Base-by-base conservation (phyloP, 2,888 invertebrate genomes). In the Eumacrocentrus americanus region DNA sequence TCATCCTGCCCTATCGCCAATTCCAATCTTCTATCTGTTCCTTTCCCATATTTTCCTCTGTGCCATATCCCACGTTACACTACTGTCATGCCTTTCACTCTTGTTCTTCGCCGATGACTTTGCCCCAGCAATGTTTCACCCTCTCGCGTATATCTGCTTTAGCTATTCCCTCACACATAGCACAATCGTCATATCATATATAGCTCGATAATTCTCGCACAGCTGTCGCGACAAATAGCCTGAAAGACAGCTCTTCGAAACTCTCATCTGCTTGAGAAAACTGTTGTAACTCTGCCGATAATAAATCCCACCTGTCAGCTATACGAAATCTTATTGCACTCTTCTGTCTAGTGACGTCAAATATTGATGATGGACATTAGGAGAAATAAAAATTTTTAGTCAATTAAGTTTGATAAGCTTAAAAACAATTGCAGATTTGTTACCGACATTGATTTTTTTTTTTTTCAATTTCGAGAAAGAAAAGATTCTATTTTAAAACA, bases 221-320 rank as follows among this genome's bases (percentile, higher is more conserved):
- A n/a, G n/a, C n/a, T n/a, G n/a, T n/a, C n/a, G n/a, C n/a, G n/a
- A n/a, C n/a, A n/a, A n/a, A n/a, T n/a, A n/a, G n/a, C n/a, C 20
- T 35, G 34, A 47, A 29, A 29, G 22, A 35, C 29, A n/a, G 14
- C 55, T 55, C n/a, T 44, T 51, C 42, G 46, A 51, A 52, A n/a
- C n/a, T n/a, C 58, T 58, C 58, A 25, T 58, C 53, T 59, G 35
- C 50, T 50, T 9, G 48, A 48, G 20, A 46, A 37, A 40, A 42
- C 22, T 35, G 29, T 50, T 34, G 35, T 58, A 40, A 40, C 38
- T 25, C 61, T 67, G 62, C 61, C 68, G 71, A 73, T 72, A 74
- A 77, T 76, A 77, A 74, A 78, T 74, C 67, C 73, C 74, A 74
- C 71, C 73, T 72, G 77, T 57, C 65, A 69, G 69, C 63, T 58